phyloP scores from a whole-genome alignment of 2,797 vertebrate genomes.

The Microctenopoma lineatum region DNA sequence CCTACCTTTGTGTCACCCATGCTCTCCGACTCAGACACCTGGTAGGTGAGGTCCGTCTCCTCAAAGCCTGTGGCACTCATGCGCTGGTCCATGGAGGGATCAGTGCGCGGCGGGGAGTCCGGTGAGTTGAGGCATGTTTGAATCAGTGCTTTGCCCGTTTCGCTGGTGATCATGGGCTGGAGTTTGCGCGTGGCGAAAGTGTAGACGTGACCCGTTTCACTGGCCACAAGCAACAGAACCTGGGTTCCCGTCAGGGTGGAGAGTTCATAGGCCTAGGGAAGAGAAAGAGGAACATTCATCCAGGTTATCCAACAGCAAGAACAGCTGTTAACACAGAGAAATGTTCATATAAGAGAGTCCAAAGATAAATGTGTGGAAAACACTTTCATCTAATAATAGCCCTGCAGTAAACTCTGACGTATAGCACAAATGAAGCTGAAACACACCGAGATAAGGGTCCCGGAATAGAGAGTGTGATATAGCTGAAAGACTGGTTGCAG shows the following conservation, averaged over 20 bases:
- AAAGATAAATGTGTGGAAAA: conserved; percentile 48
- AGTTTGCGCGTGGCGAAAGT: conserved; percentile 98
- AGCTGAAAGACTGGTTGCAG: conserved; percentile 65
- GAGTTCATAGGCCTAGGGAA: conserved; percentile 93
- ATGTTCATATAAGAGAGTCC: conserved; percentile 17
- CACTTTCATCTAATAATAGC: conserved; percentile 58
- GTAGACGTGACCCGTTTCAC: conserved; percentile 98
- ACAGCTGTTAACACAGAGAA: background rate
- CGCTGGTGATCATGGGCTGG: conserved; percentile 99
- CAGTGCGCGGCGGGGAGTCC: conserved; percentile 94
- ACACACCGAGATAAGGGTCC: conserved; percentile 78
- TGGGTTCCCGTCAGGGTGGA: conserved; percentile 98
- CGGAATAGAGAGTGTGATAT: conserved; percentile 73
- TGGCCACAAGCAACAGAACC: conserved; percentile 96
- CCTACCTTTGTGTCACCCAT: conserved; percentile 96
- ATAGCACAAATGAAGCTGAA: conserved; percentile 67
- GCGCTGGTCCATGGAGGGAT: conserved; percentile 97
- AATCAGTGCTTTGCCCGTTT: conserved; percentile 98
- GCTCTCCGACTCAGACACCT: conserved; percentile 97
- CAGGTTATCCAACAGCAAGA: background rate
- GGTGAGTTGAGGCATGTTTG: conserved; percentile 99
- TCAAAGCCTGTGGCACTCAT: conserved; percentile 99
- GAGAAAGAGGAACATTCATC: conserved; percentile 25
- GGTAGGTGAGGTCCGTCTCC: conserved; percentile 98
- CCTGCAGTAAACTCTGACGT: conserved; percentile 63